These are phyloP conservation scores for Heteromurus nitidus DNA, from an alignment of 2,888 invertebrate species.

Conservation along the genomic window DNA sequence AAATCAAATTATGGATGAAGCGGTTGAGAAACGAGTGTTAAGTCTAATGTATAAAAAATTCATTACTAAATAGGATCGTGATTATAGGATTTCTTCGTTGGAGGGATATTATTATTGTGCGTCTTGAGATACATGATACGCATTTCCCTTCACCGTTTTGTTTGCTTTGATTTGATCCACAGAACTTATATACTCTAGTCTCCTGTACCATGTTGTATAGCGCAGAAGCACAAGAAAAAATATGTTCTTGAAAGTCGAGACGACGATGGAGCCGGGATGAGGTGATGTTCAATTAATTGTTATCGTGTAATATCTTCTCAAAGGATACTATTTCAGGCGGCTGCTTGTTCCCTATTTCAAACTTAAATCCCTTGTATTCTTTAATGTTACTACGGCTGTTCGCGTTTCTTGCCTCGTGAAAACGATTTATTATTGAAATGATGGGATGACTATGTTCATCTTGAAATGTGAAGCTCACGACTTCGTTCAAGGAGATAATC, in stretches of 20 bases:
- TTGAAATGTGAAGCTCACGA: slow-evolving; percentile 27
- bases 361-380: slow-evolving; percentile 1
- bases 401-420: slow-evolving; percentile 27
- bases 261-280: slow-evolving; percentile 49
- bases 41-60: not conserved
- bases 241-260: slow-evolving; percentile 41
- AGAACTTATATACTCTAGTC: not conserved
- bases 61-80: not conserved
- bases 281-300: slow-evolving; percentile 65
- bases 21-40: not conserved
- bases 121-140: not conserved
- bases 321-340: slow-evolving; percentile 55
- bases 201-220: not conserved
- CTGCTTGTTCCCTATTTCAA: slow-evolving; percentile 10
- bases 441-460: slow-evolving; percentile 2
- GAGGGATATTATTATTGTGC: slow-evolving; percentile 12
- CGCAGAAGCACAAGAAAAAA: slow-evolving; percentile 10
- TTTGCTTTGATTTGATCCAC: slow-evolving; percentile 3
- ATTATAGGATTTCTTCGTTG: slow-evolving; percentile 15
- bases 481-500: not conserved
- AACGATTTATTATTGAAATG: slow-evolving; percentile 45
- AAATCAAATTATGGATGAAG: not conserved
- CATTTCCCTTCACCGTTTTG: slow-evolving; percentile 25
- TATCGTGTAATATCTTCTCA: slow-evolving; percentile 55
- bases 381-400: slow-evolving; percentile 43